A percentile compares a stretch with the other conserved stretches of the same genome.
These are phyloP conservation scores for human (Homo sapiens) DNA, from an alignment of 2,113 vertebrate species.

Conservation along the genomic window DNA sequence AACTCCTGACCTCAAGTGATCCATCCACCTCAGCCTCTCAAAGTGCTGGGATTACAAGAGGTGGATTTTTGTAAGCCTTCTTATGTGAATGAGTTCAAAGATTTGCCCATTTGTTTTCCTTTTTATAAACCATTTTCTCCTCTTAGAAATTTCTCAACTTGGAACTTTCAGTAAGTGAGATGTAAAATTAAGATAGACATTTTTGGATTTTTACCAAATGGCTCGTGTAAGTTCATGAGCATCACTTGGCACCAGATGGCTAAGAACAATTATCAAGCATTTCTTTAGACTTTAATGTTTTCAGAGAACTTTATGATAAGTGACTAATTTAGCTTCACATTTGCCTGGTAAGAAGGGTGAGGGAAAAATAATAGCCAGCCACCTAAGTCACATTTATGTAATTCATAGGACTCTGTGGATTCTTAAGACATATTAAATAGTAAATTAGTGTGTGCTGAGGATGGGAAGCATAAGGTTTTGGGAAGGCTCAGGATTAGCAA, in stretches of 20 bases:
- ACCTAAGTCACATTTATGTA: conserved; percentile 47
- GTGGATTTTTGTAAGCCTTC: not conserved
- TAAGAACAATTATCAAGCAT: conserved; percentile 68
- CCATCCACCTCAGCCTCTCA: too few species aligned
- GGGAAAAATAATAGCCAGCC: conserved; percentile 37
- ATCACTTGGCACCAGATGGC: conserved; percentile 70
- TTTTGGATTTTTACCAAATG: conserved; percentile 71
- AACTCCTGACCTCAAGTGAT: too few species aligned
- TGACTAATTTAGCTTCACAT: conserved; percentile 67
- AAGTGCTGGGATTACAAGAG: too few species aligned
- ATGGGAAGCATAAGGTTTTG: not conserved
- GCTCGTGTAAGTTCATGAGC: conserved; percentile 68
- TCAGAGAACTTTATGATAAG: conserved; percentile 70
- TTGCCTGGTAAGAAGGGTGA: conserved; percentile 45
- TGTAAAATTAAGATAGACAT: conserved; percentile 62
- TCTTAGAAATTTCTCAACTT: conserved; percentile 33
- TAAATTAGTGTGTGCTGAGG: not conserved
- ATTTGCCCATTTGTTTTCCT: conserved; percentile 34
- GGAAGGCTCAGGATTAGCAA: not conserved
- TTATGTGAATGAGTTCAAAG: not conserved
- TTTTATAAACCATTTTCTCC: conserved; percentile 21
- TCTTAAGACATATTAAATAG: conserved; percentile 61
- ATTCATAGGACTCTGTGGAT: conserved; percentile 32
- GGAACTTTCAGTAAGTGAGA: conserved; percentile 62
- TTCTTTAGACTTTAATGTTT: conserved; percentile 64